Percentiles rank a stretch among this genome's conserved stretches.
These are phyloP conservation scores for Diabrotica undecimpunctata DNA, from an alignment of 1,140 invertebrate species.

Conservation along the genomic window DNA sequence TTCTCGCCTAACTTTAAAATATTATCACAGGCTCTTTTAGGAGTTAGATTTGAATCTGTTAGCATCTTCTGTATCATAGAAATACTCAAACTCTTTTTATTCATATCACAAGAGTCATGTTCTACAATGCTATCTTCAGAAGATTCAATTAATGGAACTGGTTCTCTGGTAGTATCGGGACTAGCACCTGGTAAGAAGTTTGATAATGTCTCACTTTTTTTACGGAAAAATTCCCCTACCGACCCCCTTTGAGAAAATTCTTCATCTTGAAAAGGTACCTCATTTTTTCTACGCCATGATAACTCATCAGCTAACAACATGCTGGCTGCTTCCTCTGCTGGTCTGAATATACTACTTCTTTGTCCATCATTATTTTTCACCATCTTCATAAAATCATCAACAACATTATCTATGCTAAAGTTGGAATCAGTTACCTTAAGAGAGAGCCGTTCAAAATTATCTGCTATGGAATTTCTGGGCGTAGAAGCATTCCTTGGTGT, in stretches of 20 bases:
- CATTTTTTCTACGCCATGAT: conserved; percentile 37
- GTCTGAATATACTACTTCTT: conserved; percentile 32
- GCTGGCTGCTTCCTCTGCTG: conserved; percentile 30
- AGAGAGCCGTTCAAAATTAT: conserved; percentile 15
- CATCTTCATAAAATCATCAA: conserved; percentile 26
- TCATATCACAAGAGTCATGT: background rate
- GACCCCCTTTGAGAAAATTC: conserved; percentile 25
- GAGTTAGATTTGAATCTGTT: conserved; percentile 22
- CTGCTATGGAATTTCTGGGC: conserved; percentile 23
- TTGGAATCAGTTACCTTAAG: conserved; percentile 23
- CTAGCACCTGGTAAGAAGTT: conserved; percentile 24
- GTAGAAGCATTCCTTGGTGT: conserved; percentile 32
- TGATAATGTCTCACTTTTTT: conserved; percentile 31
- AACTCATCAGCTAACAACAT: conserved; percentile 35
- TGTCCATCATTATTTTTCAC: conserved; percentile 15
- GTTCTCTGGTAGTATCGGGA: conserved; percentile 25
- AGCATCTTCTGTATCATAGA: conserved; percentile 29
- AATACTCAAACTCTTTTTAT: conserved; percentile 29
- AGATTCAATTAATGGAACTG: conserved; percentile 25
- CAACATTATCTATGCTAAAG: conserved; percentile 28
- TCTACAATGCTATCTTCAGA: background rate
- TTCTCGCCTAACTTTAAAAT: conserved; percentile 24
- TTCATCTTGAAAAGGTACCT: conserved; percentile 26
- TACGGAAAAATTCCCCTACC: conserved; percentile 38
- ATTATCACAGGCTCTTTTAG: conserved; percentile 26